These are phyloP conservation scores for Vidua chalybeata DNA, from an alignment of 2,113 vertebrate species.

Conservation along the genomic window DNA sequence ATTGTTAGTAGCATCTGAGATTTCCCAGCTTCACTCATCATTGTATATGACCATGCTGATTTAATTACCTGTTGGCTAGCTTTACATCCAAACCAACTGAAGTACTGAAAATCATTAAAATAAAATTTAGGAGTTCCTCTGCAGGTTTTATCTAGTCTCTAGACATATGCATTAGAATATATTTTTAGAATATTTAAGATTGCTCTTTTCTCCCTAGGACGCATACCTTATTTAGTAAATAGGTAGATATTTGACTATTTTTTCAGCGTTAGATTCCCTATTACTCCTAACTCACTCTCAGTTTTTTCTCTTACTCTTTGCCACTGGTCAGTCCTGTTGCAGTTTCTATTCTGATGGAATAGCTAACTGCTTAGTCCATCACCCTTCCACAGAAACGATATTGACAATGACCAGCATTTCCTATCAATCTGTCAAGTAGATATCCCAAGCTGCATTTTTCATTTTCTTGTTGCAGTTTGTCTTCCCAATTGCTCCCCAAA, in stretches of 20 bases:
- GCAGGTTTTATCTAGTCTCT: background rate
- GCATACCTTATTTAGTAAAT: background rate
- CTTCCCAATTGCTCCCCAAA: background rate
- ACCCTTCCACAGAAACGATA: background rate
- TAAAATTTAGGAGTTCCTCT: background rate
- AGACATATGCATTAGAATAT: background rate
- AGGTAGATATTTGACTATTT: background rate
- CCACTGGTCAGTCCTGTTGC: background rate
- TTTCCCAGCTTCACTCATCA: background rate
- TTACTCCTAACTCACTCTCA: background rate
- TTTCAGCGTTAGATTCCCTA: accelerated
- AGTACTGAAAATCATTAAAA: background rate
- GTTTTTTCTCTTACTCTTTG: background rate
- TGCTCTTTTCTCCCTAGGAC: background rate
- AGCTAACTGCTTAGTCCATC: background rate
- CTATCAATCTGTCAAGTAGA: background rate
- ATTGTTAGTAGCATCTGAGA: background rate
- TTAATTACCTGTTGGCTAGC: background rate
- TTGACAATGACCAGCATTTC: background rate
- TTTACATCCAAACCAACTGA: background rate
- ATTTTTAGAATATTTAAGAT: background rate
- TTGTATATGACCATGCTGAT: background rate
- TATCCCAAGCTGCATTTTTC: background rate
- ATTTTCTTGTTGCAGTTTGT: background rate
- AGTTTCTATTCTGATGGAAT: background rate